Base-by-base conservation (phyloP, 2,113 vertebrate genomes). In the Apus apus region DNA sequence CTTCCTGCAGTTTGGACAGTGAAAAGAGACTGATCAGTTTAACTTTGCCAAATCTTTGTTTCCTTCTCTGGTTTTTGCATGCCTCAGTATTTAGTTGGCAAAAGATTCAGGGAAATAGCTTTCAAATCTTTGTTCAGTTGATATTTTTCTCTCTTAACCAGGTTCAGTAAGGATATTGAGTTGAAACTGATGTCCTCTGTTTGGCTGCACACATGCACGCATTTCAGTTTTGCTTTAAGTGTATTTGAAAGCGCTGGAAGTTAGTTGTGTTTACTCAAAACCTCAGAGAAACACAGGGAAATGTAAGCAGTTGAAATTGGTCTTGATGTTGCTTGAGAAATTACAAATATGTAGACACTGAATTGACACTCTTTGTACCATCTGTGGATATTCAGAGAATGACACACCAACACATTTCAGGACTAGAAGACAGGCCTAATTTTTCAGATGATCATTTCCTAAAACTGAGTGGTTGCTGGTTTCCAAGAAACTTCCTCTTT, bases 41-140 rank as follows among this genome's bases (percentile, higher is more conserved):
- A 75, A 81, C 68, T 79, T 88, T 73, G 61, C 74, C 73, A 78
- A 64, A 68, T 88, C 75, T 80, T 93, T 85, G 79, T 85, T 93
- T 92, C 76, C 43, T 84, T 92, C 73, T 78, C 79, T 90, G 73
- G 26, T 74, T 94, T 80, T 86, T 48, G 53, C 40, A 67, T 77
- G 72, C 60, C 57, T 91, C 56, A 38, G 2, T 54, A 43, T 77
- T 88, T 56, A 73, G 45, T n/a, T 75, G 51, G 54, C 53, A 48
- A 61, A 94, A 78, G 53, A 64, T 90, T 88, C 58, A 25, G 4
- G 29, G 67, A 34, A 89, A 51, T 30, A 79, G 56, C 70, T 96
- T 95, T 90, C 36, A 92, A 50, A 54, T 93, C 85, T 73, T 84
- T 82, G 48, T 54, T 89, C 79, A 67, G 50, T 36, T 84, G 56